Percentiles rank a stretch among this genome's conserved stretches.
Evolutionary conservation across 2,888 invertebrate species (phyloP).

Genomic region (Lamellibrachia columna): DNA sequence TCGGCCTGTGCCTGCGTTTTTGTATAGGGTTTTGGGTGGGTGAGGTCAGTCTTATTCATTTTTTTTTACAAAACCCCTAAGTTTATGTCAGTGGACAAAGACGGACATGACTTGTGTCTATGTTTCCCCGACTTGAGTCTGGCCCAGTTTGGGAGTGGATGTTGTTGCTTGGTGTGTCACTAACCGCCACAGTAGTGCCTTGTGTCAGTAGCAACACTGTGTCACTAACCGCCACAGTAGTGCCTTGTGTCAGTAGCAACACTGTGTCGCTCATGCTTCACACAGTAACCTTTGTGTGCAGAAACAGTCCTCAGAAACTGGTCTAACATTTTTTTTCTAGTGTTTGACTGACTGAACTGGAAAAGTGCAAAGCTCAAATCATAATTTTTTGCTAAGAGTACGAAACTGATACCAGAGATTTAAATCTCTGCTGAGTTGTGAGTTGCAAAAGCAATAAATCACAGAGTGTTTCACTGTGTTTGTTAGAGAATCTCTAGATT

Average conservation of each 20-base stretch:
- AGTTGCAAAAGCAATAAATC: neutral
- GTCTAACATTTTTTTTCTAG: neutral
- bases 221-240: neutral
- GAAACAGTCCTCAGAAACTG: neutral
- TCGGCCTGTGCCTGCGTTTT: no score
- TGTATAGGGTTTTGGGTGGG: neutral
- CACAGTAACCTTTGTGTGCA: neutral
- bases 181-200: neutral
- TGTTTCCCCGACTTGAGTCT: neutral
- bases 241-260: neutral
- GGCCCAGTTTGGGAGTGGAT: neutral
- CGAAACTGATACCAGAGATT: neutral
- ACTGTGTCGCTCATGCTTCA: neutral
- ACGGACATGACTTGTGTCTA: neutral
- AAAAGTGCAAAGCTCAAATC: neutral
- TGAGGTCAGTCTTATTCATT: neutral
- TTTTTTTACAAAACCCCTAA: neutral
- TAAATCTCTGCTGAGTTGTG: neutral
- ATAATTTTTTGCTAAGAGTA: neutral
- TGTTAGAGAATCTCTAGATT: neutral
- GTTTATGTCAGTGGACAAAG: neutral
- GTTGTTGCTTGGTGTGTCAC: neutral
- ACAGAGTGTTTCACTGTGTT: neutral
- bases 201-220: neutral
- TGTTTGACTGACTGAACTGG: neutral